Evolutionary conservation across 2,113 vertebrate species (phyloP).

Genomic region (Brachypodius melanocephalos): DNA sequence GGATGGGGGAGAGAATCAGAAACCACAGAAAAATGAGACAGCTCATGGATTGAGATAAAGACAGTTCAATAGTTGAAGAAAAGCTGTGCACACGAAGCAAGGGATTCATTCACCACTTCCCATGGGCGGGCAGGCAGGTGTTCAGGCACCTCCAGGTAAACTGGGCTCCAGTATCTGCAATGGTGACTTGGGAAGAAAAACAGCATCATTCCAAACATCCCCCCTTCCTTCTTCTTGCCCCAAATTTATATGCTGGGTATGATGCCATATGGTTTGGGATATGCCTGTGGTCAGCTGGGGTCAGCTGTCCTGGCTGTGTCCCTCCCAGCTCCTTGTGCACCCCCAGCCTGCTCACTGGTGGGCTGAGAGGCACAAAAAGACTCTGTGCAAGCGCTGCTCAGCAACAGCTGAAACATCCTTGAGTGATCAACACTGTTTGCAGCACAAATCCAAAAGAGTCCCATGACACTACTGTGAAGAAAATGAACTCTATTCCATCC

Average conservation of each 20-base stretch:
- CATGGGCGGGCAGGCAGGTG: too few relatives aligned
- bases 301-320: background rate
- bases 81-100: background rate
- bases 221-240: background rate
- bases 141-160: background rate
- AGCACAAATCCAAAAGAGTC: background rate
- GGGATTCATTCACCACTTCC: background rate
- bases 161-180: background rate
- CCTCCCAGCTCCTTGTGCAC: background rate
- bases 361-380: background rate
- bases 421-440: background rate
- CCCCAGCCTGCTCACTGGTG: fast-evolving
- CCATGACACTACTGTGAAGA: background rate
- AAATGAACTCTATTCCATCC: background rate
- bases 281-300: background rate
- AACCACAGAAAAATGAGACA: background rate
- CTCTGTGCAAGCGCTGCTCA: fast-evolving
- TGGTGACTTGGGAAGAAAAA: background rate
- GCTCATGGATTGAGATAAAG: background rate
- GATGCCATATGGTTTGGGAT: background rate
- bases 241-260: background rate
- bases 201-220: background rate
- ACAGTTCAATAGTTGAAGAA: background rate
- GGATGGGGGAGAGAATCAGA: background rate
- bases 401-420: background rate